Evolutionary conservation across 2,888 invertebrate genomes (phyloP).

Genomic region (Craniophora ligustri): DNA sequence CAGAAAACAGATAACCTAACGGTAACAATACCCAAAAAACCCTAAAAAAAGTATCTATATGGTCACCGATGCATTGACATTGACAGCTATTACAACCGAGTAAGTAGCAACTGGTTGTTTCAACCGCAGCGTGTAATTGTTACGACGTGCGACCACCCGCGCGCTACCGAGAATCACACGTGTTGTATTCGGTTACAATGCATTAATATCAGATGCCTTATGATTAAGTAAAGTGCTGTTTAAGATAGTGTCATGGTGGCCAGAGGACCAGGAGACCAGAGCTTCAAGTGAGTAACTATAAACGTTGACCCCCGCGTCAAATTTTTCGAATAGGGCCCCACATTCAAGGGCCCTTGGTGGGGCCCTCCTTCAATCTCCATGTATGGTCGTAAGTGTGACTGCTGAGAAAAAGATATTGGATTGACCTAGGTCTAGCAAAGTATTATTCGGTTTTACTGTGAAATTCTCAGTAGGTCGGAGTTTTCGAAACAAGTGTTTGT

Average conservation of each 20-base stretch:
- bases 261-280: not conserved
- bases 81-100: constrained; percentile 19
- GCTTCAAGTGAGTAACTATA: too few species aligned
- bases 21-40: constrained; percentile 7
- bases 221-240: constrained; percentile 25
- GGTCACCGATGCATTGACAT: constrained; percentile 2
- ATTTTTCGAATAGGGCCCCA: too few species aligned
- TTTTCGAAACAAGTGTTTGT: too few species aligned
- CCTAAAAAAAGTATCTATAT: constrained; percentile 4
- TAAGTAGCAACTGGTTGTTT: constrained; percentile 37
- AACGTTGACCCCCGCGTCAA: too few species aligned
- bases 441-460: too few species aligned
- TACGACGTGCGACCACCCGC: constrained; percentile 50
- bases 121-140: constrained; percentile 17
- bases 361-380: too few species aligned
- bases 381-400: too few species aligned
- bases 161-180: constrained; percentile 45
- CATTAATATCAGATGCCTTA: constrained; percentile 27
- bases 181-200: constrained; percentile 37
- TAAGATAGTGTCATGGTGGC: not conserved
- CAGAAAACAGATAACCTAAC: not conserved
- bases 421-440: too few species aligned
- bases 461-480: too few species aligned
- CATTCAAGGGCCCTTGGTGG: too few species aligned
- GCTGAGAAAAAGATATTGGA: too few species aligned